Evolutionary conservation across 2,888 invertebrate genomes (phyloP).

Genomic region (Sthenelais limicola): DNA sequence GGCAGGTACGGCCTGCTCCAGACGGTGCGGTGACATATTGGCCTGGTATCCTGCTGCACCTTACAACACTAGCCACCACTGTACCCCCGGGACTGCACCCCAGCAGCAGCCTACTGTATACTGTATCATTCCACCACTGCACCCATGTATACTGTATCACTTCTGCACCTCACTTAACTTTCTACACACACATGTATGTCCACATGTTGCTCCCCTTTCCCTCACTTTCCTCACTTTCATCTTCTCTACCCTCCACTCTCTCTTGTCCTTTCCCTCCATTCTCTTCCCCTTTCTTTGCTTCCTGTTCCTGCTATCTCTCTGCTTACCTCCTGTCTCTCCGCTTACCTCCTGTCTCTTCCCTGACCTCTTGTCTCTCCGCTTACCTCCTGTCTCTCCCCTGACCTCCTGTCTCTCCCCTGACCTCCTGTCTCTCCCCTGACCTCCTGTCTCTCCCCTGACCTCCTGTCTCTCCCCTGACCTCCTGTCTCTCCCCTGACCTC

Average conservation of each 20-base stretch:
- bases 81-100: too few relatives aligned
- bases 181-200: too few relatives aligned
- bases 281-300: background rate
- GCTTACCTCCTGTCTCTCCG: background rate
- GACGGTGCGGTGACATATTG: too few relatives aligned
- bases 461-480: background rate
- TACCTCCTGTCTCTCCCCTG: background rate
- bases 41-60: too few relatives aligned
- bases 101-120: too few relatives aligned
- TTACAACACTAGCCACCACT: too few relatives aligned
- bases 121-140: too few relatives aligned
- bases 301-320: background rate
- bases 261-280: background rate
- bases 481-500: too few relatives aligned
- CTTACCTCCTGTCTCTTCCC: background rate
- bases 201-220: background rate
- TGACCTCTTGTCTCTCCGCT: background rate
- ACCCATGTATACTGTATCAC: too few relatives aligned
- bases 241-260: background rate
- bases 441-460: background rate
- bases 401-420: background rate
- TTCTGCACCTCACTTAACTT: too few relatives aligned
- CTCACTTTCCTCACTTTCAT: background rate
- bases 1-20: too few relatives aligned
- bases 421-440: background rate